These are phyloP conservation scores for Therioaphis trifolii DNA, from an alignment of 2,888 invertebrate genomes.

Conservation along the genomic window DNA sequence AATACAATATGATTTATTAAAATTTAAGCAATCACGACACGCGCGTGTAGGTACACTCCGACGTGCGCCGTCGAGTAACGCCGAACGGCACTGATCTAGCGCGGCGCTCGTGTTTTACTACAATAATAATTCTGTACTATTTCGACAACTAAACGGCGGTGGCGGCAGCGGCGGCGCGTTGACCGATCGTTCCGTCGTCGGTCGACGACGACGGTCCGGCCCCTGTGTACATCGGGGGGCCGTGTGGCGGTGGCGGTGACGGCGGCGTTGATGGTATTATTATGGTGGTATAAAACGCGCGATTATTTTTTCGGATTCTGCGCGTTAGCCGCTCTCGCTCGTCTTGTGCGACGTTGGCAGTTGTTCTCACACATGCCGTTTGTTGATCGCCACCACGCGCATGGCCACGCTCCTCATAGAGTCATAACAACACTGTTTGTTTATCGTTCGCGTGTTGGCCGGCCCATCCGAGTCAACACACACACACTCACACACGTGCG, in stretches of 20 bases:
- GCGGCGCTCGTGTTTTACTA: background rate
- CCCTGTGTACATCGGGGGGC: background rate
- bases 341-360: too few species aligned
- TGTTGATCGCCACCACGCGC: background rate
- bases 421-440: too few species aligned
- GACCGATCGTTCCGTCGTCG: slow-evolving; percentile 8
- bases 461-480: too few species aligned
- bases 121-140: background rate
- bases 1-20: too few species aligned
- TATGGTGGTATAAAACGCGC: background rate
- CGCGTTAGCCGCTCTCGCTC: background rate
- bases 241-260: background rate
- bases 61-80: slow-evolving; percentile 44
- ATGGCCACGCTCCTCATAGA: too few species aligned
- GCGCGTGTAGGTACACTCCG: background rate
- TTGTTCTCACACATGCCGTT: background rate
- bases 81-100: slow-evolving; percentile 17
- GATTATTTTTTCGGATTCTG: slow-evolving; percentile 27
- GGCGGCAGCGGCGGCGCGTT: slow-evolving; percentile 32
- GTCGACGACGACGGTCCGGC: slow-evolving; percentile 10
- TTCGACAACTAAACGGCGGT: slow-evolving; percentile 3
- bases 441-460: too few species aligned
- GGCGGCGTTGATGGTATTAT: background rate
- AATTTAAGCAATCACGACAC: too few species aligned
- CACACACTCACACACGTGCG: too few species aligned